These are phyloP conservation scores for Actinemys pallida DNA, from an alignment of 2,113 vertebrate species.

Conservation along the genomic window DNA sequence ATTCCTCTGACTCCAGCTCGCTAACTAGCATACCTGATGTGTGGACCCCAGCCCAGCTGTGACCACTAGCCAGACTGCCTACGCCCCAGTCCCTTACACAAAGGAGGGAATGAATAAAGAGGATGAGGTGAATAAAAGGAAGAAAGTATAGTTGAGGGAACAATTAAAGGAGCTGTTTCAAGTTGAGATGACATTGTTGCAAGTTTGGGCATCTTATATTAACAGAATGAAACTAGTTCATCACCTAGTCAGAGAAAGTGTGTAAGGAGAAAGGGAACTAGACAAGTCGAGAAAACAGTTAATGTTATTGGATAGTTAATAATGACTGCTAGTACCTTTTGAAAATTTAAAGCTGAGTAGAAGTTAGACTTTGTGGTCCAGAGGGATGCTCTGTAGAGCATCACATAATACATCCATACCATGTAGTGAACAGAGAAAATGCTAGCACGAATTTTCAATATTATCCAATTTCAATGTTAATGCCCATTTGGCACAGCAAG, in stretches of 20 bases:
- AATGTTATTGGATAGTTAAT: not conserved
- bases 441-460: not conserved
- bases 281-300: not conserved
- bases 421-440: not conserved
- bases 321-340: not conserved
- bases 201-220: not conserved
- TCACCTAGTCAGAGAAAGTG: not conserved
- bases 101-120: not conserved
- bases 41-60: too few species aligned
- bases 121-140: not conserved
- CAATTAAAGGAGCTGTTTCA: not conserved
- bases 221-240: not conserved
- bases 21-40: too few species aligned
- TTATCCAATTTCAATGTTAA: not conserved
- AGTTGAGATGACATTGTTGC: not conserved
- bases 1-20: too few species aligned
- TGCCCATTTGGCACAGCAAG: not conserved
- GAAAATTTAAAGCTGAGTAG: not conserved
- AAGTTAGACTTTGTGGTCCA: not conserved
- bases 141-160: not conserved
- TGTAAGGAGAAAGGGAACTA: not conserved
- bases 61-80: too few species aligned
- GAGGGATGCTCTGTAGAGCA: accelerated
- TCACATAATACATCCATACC: not conserved
- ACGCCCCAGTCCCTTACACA: too few species aligned